phyloP scores from a whole-genome alignment of 1,140 invertebrate species.

The Diachasmimorpha longicaudata region DNA sequence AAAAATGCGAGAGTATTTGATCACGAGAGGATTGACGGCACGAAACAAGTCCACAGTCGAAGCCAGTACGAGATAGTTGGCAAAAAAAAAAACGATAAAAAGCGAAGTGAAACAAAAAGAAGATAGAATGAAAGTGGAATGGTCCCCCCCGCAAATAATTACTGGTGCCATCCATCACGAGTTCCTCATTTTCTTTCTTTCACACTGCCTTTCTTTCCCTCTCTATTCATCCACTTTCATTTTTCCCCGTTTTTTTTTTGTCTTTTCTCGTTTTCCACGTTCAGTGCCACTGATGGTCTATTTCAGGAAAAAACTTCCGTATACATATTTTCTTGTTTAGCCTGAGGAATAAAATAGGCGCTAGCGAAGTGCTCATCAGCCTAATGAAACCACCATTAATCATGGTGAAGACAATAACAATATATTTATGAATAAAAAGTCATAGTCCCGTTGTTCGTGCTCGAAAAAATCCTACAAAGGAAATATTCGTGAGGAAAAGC shows the following conservation, averaged over 20 bases:
- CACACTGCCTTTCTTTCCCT: background rate
- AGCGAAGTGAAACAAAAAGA: background rate
- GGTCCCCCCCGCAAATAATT: slow-evolving; percentile 41
- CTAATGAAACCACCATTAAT: background rate
- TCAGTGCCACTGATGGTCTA: background rate
- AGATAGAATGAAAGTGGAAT: slow-evolving; percentile 15
- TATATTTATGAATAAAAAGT: background rate
- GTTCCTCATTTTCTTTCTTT: slow-evolving; percentile 15
- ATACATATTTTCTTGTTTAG: background rate
- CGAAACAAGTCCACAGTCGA: background rate
- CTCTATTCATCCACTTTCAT: background rate
- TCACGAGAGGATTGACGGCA: background rate
- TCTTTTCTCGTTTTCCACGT: background rate
- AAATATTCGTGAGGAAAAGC: background rate
- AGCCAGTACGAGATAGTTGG: background rate
- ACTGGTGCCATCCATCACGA: slow-evolving; percentile 40
- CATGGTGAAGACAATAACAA: background rate
- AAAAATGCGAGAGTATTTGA: background rate
- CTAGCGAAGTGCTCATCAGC: background rate
- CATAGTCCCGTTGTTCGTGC: no score
- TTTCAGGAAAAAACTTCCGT: background rate
- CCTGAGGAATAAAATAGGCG: background rate
- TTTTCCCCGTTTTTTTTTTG: background rate
- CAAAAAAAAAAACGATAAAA: slow-evolving; percentile 28
- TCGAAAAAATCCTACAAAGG: no score